Evolutionary conservation across 2,888 invertebrate species (phyloP).

Genomic region (Phymatocera aterrima): DNA sequence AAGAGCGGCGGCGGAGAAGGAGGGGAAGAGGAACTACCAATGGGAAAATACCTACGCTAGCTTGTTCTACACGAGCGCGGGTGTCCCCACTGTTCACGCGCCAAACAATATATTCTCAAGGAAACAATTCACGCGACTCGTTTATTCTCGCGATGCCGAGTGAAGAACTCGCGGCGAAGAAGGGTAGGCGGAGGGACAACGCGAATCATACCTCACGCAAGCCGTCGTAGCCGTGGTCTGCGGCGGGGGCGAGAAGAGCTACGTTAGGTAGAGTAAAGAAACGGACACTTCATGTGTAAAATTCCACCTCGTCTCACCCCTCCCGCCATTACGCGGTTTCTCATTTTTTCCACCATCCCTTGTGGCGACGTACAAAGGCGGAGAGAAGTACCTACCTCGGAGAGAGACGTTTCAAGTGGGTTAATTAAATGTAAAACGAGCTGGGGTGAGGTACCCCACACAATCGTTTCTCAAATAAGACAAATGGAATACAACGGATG

Average conservation of each 20-base stretch:
- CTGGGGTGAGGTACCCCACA: slow-evolving; percentile 4
- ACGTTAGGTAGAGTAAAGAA: neutral
- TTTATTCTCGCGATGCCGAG: slow-evolving; percentile 10
- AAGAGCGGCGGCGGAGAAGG: neutral
- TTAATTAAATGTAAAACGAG: slow-evolving; percentile 28
- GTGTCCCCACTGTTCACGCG: slow-evolving; percentile 26
- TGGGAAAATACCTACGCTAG: slow-evolving; percentile 7
- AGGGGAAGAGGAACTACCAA: neutral
- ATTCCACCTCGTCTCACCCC: neutral
- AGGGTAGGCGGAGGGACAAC: slow-evolving; percentile 16
- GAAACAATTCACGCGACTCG: slow-evolving; percentile 21
- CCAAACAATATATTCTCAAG: slow-evolving; percentile 6
- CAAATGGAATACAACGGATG: neutral
- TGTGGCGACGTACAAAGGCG: slow-evolving; percentile 11
- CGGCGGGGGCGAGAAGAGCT: slow-evolving; percentile 3
- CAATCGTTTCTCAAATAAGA: slow-evolving; percentile 32
- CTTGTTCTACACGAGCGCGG: slow-evolving; percentile 22
- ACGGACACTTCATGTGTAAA: slow-evolving; percentile 38
- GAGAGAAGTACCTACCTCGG: slow-evolving; percentile 20
- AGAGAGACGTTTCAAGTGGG: slow-evolving; percentile 24
- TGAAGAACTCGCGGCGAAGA: neutral
- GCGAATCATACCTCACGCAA: neutral
- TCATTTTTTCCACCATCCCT: neutral
- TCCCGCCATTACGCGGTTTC: neutral
- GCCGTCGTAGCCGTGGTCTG: neutral